Evolutionary conservation across 2,888 invertebrate genomes (phyloP).

Genomic region (Drosophila anomelani): DNA sequence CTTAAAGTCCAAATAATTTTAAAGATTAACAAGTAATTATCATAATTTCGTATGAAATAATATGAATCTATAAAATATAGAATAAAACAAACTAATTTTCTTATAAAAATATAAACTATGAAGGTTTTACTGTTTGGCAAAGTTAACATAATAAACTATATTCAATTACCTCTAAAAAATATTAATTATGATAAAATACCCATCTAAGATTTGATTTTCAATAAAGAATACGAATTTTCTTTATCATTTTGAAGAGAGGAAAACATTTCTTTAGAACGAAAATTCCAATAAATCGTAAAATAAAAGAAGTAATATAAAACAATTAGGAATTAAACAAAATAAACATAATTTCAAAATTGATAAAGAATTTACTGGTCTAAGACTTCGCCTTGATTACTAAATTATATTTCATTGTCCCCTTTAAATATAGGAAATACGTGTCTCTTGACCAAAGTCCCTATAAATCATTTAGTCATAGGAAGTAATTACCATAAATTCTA

Average conservation of each 20-base stretch:
- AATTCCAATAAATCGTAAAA: background rate
- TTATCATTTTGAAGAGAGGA: background rate
- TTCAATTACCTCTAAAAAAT: too few relatives aligned
- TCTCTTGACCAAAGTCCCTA: background rate
- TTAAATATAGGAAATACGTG: background rate
- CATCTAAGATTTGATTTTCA: background rate
- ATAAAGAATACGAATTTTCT: background rate
- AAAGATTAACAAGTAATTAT: background rate
- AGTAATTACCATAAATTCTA: constrained; percentile 4
- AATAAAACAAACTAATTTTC: background rate
- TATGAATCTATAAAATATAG: background rate
- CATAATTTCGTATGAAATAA: background rate
- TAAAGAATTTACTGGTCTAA: background rate
- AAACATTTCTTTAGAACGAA: background rate
- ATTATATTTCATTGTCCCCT: background rate
- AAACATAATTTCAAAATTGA: background rate
- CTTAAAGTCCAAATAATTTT: background rate
- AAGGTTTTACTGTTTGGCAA: background rate
- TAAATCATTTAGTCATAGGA: constrained; percentile 6
- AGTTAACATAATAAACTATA: background rate
- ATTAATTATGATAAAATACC: background rate
- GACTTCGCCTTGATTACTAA: background rate
- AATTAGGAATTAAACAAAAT: background rate
- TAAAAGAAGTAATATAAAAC: background rate
- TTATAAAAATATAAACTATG: background rate